Base-by-base conservation (phyloP, 2,113 vertebrate genomes). In the Etheostoma cragini region DNA sequence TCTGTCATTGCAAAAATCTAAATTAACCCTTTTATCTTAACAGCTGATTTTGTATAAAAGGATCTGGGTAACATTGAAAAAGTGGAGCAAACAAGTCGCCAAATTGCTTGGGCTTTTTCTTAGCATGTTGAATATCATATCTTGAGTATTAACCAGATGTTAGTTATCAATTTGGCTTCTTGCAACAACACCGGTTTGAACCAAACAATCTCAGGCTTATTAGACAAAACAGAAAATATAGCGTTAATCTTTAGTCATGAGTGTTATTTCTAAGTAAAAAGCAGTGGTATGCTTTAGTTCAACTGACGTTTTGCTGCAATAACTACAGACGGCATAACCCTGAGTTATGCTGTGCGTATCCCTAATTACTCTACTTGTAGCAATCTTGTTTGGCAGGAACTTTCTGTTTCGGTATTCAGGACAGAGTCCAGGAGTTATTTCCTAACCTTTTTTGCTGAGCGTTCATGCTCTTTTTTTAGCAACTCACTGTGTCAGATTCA, bases 271-370 rank as follows among this genome's bases (percentile, higher is more conserved):
- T 65, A 42, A 47, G 57, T 8, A 53, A 35, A 19, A 60, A 69
- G 60, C 54, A 50, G 16, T 26, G 38, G 10, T 11, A 42, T 0
- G 10, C 10, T 75, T 66, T 76, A 30, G 30, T 69, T 84, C 73
- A 87, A 49, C 65, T 68, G 56, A 45, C 47, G 78, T 80, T 79
- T 83, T 71, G 52, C 76, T 81, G 67, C 75, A 74, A 66, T 68
- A 74, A 78, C 78, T 88, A 66, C 73, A 88, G 86, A 89, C 86
- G 83, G 66, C 45, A 67, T 49, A 26, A 56, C 2, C 24, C 56
- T 83, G 47, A 76, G 80, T 64, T 77, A 85, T 30, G 66, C 73
- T 77, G 83, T 22, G 66, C 73, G 64, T 64, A 81, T 11, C 22
- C 17, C 63, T 63, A 80, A 85, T 72, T 84, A 52, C 60, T 69